Percentiles rank a stretch among this genome's conserved stretches.
Evolutionary conservation across 2,113 vertebrate genomes (phyloP).

Genomic region (Rattus norvegicus): GRCr8 NC_086024.1:85469001-85469500

Average conservation of each 20-base stretch:
- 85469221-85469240: conserved; percentile 63
- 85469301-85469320: not conserved
- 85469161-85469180: conserved; percentile 40
- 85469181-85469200: conserved; percentile 28
- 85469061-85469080: conserved; percentile 13
- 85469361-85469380: conserved; percentile 8
- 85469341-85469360: conserved; percentile 43
- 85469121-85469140: not conserved
- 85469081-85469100: not conserved
- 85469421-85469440: conserved; percentile 2
- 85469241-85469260: conserved; percentile 64
- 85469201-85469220: conserved; percentile 47
- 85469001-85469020: not conserved
- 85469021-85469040: not conserved
- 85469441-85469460: conserved; percentile 51
- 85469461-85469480: not conserved
- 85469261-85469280: conserved; percentile 51
- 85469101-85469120: not conserved
- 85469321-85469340: conserved; percentile 39
- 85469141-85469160: conserved; percentile 39
- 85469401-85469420: not conserved
- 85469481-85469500: not conserved
- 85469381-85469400: not conserved
- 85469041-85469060: not conserved
- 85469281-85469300: conserved; percentile 51